Conservation (phyloP, 2,888 invertebrate species). For the Drosophila merina region DNA sequence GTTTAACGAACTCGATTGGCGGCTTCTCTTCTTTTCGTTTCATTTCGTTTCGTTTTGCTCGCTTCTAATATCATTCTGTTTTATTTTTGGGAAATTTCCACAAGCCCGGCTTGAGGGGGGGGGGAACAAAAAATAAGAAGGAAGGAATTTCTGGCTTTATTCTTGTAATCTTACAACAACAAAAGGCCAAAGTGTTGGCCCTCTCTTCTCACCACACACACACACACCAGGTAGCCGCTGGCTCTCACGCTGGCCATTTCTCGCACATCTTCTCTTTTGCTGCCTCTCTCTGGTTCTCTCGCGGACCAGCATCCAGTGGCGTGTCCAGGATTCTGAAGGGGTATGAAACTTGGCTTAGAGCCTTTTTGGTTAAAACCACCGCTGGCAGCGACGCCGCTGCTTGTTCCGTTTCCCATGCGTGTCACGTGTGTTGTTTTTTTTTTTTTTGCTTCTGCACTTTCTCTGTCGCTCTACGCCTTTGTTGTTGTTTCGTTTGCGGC, state of each 20-base stretch:
- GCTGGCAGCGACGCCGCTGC: constrained; percentile 6
- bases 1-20: constrained; percentile 34
- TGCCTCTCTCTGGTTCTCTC: constrained; percentile 4
- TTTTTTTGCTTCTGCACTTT: constrained; percentile 37
- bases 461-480: neutral
- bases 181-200: constrained; percentile 7
- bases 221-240: constrained; percentile 9
- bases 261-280: too few species aligned
- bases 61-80: neutral
- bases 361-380: neutral
- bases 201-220: neutral
- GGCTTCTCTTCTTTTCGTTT: neutral
- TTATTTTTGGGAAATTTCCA: constrained; percentile 45
- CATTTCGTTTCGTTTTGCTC: neutral
- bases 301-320: constrained; percentile 1
- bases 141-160: constrained; percentile 44
- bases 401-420: constrained; percentile 44
- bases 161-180: constrained; percentile 63
- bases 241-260: constrained; percentile 1
- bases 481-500: neutral
- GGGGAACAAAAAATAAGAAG: constrained; percentile 1
- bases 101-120: constrained; percentile 42
- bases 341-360: too few species aligned
- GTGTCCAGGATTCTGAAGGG: neutral
- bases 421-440: constrained; percentile 60